Percentiles rank a stretch among this genome's conserved stretches.
These are phyloP conservation scores for Orchestia grillus DNA, from an alignment of 1,140 invertebrate genomes.

Conservation along the genomic window DNA sequence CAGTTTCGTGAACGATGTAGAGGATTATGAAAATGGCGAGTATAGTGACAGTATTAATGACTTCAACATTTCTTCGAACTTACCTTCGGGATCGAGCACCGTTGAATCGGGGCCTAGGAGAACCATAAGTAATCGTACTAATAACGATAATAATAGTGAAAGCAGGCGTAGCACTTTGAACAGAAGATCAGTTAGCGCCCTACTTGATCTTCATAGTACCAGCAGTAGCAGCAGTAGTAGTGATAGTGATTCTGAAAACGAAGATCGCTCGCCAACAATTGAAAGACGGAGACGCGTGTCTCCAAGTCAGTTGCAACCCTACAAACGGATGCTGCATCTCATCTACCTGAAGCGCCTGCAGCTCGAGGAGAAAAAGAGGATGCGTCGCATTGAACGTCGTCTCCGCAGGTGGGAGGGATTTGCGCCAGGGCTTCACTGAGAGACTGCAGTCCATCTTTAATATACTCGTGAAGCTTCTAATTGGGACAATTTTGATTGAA, in stretches of 20 bases:
- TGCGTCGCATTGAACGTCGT: neutral
- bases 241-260: neutral
- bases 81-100: neutral
- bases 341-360: neutral
- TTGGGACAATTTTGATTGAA: too few species aligned
- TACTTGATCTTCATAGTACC: neutral
- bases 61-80: neutral
- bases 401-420: neutral
- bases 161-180: neutral
- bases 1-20: neutral
- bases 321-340: conserved; percentile 13
- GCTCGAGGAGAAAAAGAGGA: neutral
- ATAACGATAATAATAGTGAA: neutral
- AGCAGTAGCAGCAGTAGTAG: conserved; percentile 26
- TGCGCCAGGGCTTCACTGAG: neutral
- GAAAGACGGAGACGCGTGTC: neutral
- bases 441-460: too few species aligned
- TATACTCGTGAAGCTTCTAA: too few species aligned
- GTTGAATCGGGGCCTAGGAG: neutral
- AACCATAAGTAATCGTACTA: neutral
- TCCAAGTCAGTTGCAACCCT: neutral
- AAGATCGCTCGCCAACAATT: neutral
- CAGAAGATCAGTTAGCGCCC: neutral
- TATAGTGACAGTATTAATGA: neutral
- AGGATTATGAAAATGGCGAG: neutral